A percentile compares a stretch with the other conserved stretches of the same genome.
Evolutionary conservation across 2,113 vertebrate genomes (phyloP).

Genomic region (Numida meleagris): DNA sequence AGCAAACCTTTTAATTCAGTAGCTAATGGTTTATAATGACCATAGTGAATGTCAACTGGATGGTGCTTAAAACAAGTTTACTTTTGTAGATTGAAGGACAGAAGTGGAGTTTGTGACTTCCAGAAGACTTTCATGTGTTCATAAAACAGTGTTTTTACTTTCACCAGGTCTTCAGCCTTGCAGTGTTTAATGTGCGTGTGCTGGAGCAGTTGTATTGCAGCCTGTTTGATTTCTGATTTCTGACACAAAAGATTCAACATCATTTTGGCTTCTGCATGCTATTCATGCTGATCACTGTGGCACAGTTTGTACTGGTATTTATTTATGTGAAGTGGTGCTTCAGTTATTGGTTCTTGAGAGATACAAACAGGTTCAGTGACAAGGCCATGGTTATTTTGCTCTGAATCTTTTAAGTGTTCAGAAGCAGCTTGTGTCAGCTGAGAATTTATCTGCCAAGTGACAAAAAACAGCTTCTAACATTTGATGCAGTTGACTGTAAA

Average conservation of each 20-base stretch:
- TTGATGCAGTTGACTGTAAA: neutral
- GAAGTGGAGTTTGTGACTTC: neutral
- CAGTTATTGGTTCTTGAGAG: neutral
- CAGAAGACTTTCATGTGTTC: neutral
- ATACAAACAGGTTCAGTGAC: neutral
- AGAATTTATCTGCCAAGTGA: neutral
- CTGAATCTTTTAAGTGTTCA: accelerated
- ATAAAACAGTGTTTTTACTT: neutral
- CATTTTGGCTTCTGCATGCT: neutral
- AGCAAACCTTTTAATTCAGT: neutral
- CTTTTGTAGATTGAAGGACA: neutral
- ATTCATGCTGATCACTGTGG: neutral
- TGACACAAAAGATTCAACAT: neutral
- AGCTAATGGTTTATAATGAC: neutral
- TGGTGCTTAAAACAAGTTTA: neutral
- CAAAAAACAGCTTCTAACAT: neutral
- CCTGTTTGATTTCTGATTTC: neutral
- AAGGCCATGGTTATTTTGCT: neutral
- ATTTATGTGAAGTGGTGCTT: neutral
- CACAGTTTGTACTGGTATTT: neutral
- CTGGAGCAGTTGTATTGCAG: neutral
- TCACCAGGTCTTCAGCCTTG: neutral
- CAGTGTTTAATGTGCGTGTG: neutral
- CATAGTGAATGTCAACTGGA: neutral
- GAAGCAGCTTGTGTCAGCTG: neutral